phyloP scores from a whole-genome alignment of 1,140 invertebrate genomes.

The Penaeus chinensis region DNA sequence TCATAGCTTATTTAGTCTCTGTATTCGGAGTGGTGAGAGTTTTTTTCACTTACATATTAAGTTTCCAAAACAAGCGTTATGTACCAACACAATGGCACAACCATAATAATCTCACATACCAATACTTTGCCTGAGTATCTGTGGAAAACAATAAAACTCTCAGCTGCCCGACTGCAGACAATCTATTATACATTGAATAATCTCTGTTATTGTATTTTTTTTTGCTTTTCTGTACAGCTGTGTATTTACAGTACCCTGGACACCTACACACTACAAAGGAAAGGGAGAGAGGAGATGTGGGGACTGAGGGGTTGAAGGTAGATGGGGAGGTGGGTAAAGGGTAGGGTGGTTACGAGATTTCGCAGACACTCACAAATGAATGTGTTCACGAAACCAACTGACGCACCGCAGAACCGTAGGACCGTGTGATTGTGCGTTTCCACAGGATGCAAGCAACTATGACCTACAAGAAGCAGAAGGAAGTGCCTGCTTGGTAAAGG shows the following conservation, averaged over 20 bases:
- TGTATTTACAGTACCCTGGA: slow-evolving; percentile 17
- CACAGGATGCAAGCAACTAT: slow-evolving; percentile 46
- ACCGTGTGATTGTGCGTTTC: slow-evolving; percentile 22
- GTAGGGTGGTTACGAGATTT: neutral
- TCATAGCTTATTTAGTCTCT: too few species aligned
- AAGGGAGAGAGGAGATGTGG: neutral
- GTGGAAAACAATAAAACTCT: slow-evolving; percentile 13
- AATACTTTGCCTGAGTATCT: slow-evolving; percentile 20
- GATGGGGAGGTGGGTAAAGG: too few species aligned
- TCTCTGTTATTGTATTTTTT: neutral
- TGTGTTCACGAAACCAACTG: neutral
- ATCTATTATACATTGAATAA: slow-evolving; percentile 3
- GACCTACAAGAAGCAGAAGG: slow-evolving; percentile 1
- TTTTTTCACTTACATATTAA: too few species aligned
- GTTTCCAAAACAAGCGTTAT: too few species aligned
- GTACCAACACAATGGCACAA: slow-evolving; percentile 1
- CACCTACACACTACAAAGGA: neutral
- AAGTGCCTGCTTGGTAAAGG: neutral
- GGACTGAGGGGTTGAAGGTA: too few species aligned
- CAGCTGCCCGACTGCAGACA: slow-evolving; percentile 15
- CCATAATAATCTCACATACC: slow-evolving; percentile 14
- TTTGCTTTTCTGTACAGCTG: slow-evolving; percentile 22
- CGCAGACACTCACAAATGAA: neutral
- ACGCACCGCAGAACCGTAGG: slow-evolving; percentile 4
- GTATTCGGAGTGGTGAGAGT: too few species aligned